These are phyloP conservation scores for Aurelia coerulea DNA, from an alignment of 30 jellyfish, hydroid and myxozoan species.

Conservation along the genomic window DNA sequence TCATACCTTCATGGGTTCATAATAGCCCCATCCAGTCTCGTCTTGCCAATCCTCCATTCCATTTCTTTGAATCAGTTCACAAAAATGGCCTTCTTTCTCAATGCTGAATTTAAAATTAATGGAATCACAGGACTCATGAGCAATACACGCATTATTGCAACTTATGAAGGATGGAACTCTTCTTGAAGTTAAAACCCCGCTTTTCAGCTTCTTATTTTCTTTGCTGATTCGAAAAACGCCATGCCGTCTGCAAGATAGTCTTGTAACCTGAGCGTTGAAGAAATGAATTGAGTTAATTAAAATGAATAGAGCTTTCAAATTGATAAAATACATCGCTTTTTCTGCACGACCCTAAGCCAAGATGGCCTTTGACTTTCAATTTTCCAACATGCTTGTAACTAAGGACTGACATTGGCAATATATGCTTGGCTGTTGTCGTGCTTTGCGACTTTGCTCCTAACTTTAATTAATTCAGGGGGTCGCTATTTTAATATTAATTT, in stretches of 20 bases:
- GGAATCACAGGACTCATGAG: conserved; percentile 5
- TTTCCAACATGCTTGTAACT: too few species aligned
- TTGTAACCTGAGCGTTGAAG: background rate
- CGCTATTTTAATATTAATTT: too few species aligned
- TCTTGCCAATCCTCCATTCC: conserved; percentile 14
- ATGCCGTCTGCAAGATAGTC: conserved; percentile 29
- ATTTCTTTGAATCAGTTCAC: conserved; percentile 21
- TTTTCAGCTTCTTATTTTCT: background rate
- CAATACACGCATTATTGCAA: conserved; percentile 31
- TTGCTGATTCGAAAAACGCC: conserved; percentile 18
- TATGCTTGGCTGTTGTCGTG: too few species aligned
- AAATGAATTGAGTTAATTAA: too few species aligned
- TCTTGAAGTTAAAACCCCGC: conserved; percentile 4
- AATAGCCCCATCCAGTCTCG: conserved; percentile 37
- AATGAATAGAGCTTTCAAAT: too few species aligned
- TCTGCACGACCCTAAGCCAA: too few species aligned
- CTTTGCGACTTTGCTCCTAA: too few species aligned
- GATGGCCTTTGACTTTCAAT: too few species aligned
- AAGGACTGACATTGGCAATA: too few species aligned
- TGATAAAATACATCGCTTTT: too few species aligned
- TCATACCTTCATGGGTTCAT: conserved; percentile 18
- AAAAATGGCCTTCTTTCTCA: background rate
- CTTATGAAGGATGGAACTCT: conserved; percentile 1
- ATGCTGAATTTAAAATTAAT: conserved; percentile 2
- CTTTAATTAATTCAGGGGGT: too few species aligned